Base-by-base conservation (phyloP, 2,113 vertebrate genomes). In the Hyaena hyaena region DNA sequence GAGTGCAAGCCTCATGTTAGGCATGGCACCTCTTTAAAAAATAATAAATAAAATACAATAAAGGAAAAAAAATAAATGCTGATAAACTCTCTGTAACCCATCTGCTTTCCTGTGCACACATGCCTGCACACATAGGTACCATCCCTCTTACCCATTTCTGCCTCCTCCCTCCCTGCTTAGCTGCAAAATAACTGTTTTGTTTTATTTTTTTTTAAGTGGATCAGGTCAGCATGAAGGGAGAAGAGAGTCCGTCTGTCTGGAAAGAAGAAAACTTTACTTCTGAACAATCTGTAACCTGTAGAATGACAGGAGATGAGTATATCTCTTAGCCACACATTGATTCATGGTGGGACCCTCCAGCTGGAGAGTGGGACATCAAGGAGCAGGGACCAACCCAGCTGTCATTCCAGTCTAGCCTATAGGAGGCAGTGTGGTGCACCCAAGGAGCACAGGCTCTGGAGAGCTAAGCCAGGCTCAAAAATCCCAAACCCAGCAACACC, bases 251-350 rank as follows among this genome's bases (percentile, higher is more conserved):
- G 5, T 31, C 11, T 79, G 69, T 53, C 28, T 26, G 11, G 55
- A 63, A 92, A 92, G 48, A 89, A n/a, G 74, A 85, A 71, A 73
- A 1, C 73, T 77, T 93, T 90, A 66, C 39, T 76, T 90, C 86
- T 53, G 48, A 82, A 87, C 43, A 65, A 11, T 71, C 17, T 65
- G 69, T 63, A 50, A 83, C 4, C 14, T 0, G 0, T 3, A 69
- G 63, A 83, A 24, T 2, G 53, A 26, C 39, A 55, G n/a, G 28
- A 19, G 61, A 35, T 39, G 35, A 26, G 2, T 63, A 14, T 63
- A 7, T 39, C 10, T 5, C 24, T 61, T 9, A 33, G 15, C 65
- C 35, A 33, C 65, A 35, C 28, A 2, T 0, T 43, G 73, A 71
- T 43, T 39, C n/a, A 8, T 5, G 7, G 23, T 16, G 5, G 39